Conservation (phyloP, 2,797 vertebrate genomes). For the Lacerta viridis region DNA sequence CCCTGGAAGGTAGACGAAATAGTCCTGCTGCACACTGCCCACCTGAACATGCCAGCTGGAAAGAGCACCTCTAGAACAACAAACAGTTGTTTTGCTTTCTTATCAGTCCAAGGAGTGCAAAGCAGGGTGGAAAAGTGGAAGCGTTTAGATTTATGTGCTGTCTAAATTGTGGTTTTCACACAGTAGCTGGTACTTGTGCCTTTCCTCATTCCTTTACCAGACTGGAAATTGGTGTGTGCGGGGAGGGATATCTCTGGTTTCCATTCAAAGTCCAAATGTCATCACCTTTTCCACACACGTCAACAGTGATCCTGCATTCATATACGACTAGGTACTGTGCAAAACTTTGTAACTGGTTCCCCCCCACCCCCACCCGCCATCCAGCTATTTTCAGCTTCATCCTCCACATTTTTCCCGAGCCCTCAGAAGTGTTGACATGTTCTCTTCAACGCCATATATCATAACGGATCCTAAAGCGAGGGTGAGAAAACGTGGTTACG, state of each 20-base stretch:
- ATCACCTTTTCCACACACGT: slow-evolving; percentile 59
- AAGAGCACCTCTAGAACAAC: slow-evolving; percentile 18
- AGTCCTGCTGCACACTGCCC: background rate
- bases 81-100: slow-evolving; percentile 35
- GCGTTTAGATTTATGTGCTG: slow-evolving; percentile 52
- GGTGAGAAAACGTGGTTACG: slow-evolving; percentile 60
- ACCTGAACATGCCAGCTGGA: background rate
- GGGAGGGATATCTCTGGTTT: slow-evolving; percentile 54
- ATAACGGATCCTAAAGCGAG: slow-evolving; percentile 62
- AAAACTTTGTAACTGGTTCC: slow-evolving; percentile 62
- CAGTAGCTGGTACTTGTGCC: slow-evolving; percentile 53
- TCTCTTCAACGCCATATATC: slow-evolving; percentile 63
- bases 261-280: slow-evolving; percentile 55
- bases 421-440: slow-evolving; percentile 68
- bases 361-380: slow-evolving; percentile 53
- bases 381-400: slow-evolving; percentile 74
- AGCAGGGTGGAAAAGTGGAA: slow-evolving; percentile 36
- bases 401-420: slow-evolving; percentile 69
- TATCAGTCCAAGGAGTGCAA: slow-evolving; percentile 14
- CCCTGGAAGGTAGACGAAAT: background rate
- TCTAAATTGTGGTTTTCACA: slow-evolving; percentile 55
- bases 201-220: slow-evolving; percentile 67
- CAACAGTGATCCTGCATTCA: slow-evolving; percentile 68
- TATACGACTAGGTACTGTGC: slow-evolving; percentile 58
- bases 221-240: slow-evolving; percentile 20